These are phyloP conservation scores for Lochmaea capreae DNA, from an alignment of 2,888 invertebrate genomes.

Conservation along the genomic window DNA sequence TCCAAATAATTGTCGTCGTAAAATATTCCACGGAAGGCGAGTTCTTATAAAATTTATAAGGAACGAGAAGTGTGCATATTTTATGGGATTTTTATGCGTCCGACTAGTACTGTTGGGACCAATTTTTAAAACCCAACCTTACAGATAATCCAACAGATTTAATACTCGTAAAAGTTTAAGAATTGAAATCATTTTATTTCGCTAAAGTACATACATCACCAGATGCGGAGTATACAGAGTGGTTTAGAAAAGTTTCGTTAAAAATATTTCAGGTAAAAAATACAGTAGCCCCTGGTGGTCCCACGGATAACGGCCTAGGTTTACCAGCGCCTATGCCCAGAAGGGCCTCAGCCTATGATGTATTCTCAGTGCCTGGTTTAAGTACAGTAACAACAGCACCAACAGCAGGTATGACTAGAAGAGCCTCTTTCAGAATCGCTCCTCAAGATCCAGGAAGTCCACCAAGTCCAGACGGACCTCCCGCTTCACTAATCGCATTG, in stretches of 20 bases:
- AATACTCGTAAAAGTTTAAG: background rate
- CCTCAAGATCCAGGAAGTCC: constrained; percentile 69
- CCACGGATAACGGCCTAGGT: constrained; percentile 70
- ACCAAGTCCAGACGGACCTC: constrained; percentile 67
- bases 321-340: constrained; percentile 82
- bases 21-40: too few species aligned
- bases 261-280: constrained; percentile 21
- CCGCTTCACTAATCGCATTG: constrained; percentile 51
- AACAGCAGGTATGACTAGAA: constrained; percentile 57
- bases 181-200: background rate
- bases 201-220: background rate
- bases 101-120: background rate
- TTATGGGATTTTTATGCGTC: constrained; percentile 3
- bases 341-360: constrained; percentile 87
- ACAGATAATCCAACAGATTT: background rate
- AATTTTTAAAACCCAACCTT: background rate
- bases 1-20: too few species aligned
- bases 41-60: too few species aligned
- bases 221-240: background rate
- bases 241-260: background rate
- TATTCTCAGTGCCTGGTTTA: constrained; percentile 77
- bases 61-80: background rate
- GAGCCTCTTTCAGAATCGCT: constrained; percentile 73
- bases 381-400: constrained; percentile 64
- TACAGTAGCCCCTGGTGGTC: constrained; percentile 42